Evolutionary conservation across 2,797 vertebrate genomes (phyloP).

Genomic region (Arrhamphus sclerolepis): DNA sequence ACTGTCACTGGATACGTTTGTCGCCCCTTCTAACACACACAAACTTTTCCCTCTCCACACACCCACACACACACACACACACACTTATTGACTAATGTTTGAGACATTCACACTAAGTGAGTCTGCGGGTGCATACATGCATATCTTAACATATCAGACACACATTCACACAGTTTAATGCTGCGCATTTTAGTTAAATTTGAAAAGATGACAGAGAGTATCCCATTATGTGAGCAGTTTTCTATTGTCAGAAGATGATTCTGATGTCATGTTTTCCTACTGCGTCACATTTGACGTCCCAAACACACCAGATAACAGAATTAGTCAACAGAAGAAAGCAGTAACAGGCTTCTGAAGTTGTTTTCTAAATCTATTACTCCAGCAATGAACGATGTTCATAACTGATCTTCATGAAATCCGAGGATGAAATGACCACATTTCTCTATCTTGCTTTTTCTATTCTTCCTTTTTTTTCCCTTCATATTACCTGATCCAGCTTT

Average conservation of each 20-base stretch:
- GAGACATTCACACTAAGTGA: constrained; percentile 45
- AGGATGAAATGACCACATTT: too few species aligned
- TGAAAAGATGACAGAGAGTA: neutral
- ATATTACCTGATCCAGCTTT: too few species aligned
- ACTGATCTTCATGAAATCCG: too few species aligned
- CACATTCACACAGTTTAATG: neutral
- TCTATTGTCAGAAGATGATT: neutral
- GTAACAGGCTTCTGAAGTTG: too few species aligned
- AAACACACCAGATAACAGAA: neutral
- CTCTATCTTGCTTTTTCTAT: too few species aligned
- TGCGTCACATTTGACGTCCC: neutral
- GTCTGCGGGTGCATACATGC: constrained; percentile 32
- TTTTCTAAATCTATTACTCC: too few species aligned
- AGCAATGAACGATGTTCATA: too few species aligned
- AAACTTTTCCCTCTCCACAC: constrained; percentile 14
- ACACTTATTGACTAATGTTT: constrained; percentile 50
- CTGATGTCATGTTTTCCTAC: neutral
- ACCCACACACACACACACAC: constrained; percentile 16
- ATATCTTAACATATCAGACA: constrained; percentile 23
- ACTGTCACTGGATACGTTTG: constrained; percentile 74
- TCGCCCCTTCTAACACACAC: constrained; percentile 33
- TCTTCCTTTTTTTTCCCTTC: too few species aligned
- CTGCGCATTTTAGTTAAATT: constrained; percentile 4
- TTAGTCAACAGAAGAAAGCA: too few species aligned
- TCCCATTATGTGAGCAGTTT: constrained; percentile 4